phyloP scores from a whole-genome alignment of 30 jellyfish, hydroid and myxozoan species.

The Mastigias papua region DNA sequence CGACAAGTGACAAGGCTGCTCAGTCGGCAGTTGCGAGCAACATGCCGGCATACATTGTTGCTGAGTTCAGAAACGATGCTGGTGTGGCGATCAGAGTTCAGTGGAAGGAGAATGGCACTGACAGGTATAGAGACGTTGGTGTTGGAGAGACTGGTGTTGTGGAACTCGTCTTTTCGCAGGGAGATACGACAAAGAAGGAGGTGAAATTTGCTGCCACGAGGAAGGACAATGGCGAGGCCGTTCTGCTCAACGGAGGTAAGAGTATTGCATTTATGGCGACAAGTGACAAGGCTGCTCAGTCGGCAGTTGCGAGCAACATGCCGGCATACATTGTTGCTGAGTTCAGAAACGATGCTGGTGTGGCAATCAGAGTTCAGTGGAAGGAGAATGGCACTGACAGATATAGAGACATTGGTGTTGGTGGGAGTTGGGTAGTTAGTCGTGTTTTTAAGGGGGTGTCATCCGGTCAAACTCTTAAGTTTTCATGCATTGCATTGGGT shows the following conservation, averaged over 20 bases:
- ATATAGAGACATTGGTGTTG: neutral
- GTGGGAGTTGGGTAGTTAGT: neutral
- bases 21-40: no score
- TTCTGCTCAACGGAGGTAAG: neutral
- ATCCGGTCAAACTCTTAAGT: no score
- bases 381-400: conserved; percentile 30
- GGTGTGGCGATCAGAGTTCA: neutral
- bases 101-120: conserved; percentile 10
- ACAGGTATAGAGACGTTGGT: neutral
- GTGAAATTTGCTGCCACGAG: neutral
- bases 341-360: conserved; percentile 43
- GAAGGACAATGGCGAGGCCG: neutral
- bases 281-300: conserved; percentile 31
- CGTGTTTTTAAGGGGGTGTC: neutral
- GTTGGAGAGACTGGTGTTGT: conserved; percentile 26
- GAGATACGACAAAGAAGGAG: neutral
- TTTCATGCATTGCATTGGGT: no score
- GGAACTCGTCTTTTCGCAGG: no score
- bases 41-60: no score
- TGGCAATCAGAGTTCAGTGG: conserved; percentile 45
- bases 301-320: no score
- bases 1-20: no score
- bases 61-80: neutral
- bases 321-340: conserved; percentile 8
- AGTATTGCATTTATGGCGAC: neutral